Conservation (phyloP, 2,888 invertebrate genomes). For the Deroplatys truncata region DNA sequence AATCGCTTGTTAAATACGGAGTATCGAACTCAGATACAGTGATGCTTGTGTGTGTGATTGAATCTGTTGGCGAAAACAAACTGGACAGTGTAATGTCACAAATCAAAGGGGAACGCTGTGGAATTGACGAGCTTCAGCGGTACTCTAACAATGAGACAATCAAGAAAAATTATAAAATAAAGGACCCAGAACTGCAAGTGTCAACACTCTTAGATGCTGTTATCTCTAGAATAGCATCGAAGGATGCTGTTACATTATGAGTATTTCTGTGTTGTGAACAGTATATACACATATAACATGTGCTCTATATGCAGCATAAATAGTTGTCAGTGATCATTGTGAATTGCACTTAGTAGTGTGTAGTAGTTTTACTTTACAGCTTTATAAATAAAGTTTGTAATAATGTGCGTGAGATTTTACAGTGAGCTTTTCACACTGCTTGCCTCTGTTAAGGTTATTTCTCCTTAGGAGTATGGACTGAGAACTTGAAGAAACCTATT, state of each 20-base stretch:
- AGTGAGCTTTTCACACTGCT: too few relatives aligned
- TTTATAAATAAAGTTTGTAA: too few relatives aligned
- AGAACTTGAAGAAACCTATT: too few relatives aligned
- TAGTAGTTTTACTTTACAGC: too few relatives aligned
- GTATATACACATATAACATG: too few relatives aligned
- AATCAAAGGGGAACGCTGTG: conserved; percentile 53
- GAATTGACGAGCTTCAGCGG: conserved; percentile 48
- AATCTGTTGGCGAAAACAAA: conserved; percentile 34
- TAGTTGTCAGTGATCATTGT: too few relatives aligned
- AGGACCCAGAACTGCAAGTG: conserved; percentile 46
- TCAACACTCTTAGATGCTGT: conserved; percentile 54
- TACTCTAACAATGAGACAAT: conserved; percentile 51
- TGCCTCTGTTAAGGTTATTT: too few relatives aligned
- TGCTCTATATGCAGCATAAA: too few relatives aligned
- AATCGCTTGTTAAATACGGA: conserved; percentile 63
- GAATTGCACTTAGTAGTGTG: too few relatives aligned
- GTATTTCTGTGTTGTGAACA: neutral
- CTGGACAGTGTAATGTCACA: conserved; percentile 43
- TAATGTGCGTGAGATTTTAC: too few relatives aligned
- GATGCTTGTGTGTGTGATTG: conserved; percentile 46
- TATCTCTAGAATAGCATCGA: conserved; percentile 63
- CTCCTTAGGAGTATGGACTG: too few relatives aligned
- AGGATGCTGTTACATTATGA: conserved; percentile 50
- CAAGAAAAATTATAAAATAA: conserved; percentile 59
- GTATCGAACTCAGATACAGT: conserved; percentile 49